Evolutionary conservation across 1,140 invertebrate genomes (phyloP).

Genomic region (Procambarus virginalis): DNA sequence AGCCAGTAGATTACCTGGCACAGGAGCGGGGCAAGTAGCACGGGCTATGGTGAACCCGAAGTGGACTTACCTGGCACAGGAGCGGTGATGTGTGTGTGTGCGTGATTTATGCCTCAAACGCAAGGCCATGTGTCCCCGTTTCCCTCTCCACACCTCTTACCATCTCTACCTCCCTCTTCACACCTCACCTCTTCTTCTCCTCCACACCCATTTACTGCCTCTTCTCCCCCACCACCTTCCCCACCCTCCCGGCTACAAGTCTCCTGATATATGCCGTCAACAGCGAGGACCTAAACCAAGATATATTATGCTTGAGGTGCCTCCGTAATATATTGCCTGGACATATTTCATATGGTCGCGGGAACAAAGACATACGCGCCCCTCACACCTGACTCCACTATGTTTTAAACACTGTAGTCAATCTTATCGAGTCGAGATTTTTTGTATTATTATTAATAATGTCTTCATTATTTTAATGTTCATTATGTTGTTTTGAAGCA

Average conservation of each 20-base stretch:
- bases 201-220: background rate
- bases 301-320: background rate
- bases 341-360: background rate
- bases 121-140: background rate
- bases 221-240: background rate
- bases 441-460: too few species aligned
- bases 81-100: too few species aligned
- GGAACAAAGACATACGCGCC: background rate
- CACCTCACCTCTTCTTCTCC: background rate
- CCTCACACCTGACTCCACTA: too few species aligned
- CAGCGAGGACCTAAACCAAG: background rate
- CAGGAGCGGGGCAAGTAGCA: too few species aligned
- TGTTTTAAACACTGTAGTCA: too few species aligned
- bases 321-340: background rate
- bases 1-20: too few species aligned
- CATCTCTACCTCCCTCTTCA: background rate
- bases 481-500: too few species aligned
- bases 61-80: too few species aligned
- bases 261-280: background rate
- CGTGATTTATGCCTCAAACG: too few species aligned
- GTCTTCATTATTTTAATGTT: too few species aligned
- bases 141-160: background rate
- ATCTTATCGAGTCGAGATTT: too few species aligned
- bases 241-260: background rate
- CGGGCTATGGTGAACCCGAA: too few species aligned